These are phyloP conservation scores for Drosophila tropicalis DNA, from an alignment of 1,140 invertebrate genomes.

Conservation along the genomic window DNA sequence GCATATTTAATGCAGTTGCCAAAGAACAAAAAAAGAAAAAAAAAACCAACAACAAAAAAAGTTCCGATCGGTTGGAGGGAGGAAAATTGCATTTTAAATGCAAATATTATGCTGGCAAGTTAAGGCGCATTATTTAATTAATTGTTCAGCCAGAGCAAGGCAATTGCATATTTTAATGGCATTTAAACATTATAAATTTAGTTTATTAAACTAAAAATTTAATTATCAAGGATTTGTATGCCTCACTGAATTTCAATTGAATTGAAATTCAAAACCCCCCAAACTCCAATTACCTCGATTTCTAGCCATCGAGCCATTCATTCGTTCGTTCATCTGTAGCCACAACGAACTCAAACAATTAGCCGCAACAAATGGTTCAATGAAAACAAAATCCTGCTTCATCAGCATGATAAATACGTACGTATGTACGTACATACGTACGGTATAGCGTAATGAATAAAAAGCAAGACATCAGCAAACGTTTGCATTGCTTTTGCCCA, in stretches of 20 bases:
- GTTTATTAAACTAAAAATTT: slow-evolving; percentile 63
- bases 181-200: slow-evolving; percentile 47
- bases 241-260: slow-evolving; percentile 45
- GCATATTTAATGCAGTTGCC: slow-evolving; percentile 67
- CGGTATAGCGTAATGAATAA: slow-evolving; percentile 16
- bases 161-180: slow-evolving; percentile 49
- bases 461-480: slow-evolving; percentile 79
- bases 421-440: background rate
- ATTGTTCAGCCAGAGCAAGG: slow-evolving; percentile 37
- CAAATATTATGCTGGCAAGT: slow-evolving; percentile 36
- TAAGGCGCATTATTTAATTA: slow-evolving; percentile 70
- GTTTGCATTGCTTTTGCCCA: slow-evolving; percentile 68
- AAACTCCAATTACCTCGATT: background rate
- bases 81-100: slow-evolving; percentile 44
- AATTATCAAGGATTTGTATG: slow-evolving; percentile 65
- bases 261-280: slow-evolving; percentile 22
- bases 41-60: too few relatives aligned
- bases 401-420: slow-evolving; percentile 54
- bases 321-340: background rate
- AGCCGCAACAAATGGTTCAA: slow-evolving; percentile 35
- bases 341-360: slow-evolving; percentile 37
- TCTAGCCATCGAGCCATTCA: background rate
- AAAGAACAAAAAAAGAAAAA: slow-evolving; percentile 27
- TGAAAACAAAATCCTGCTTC: slow-evolving; percentile 42
- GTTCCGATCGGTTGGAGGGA: too few relatives aligned